These are phyloP conservation scores for Erethizon dorsatum DNA, from an alignment of 2,797 vertebrate species.

Conservation along the genomic window DNA sequence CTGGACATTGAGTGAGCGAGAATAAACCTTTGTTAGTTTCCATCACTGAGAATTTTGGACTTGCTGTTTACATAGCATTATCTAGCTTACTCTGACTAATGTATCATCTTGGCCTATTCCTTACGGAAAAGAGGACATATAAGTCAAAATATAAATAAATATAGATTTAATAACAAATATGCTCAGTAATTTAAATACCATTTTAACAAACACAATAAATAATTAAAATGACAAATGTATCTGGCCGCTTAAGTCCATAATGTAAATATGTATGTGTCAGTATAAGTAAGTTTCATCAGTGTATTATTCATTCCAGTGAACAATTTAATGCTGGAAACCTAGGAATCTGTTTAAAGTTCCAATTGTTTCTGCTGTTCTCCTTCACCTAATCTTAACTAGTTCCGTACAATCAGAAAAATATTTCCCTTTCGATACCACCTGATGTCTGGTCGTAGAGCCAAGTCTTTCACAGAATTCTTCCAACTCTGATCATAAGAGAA, in stretches of 20 bases:
- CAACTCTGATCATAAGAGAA: neutral
- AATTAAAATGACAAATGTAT: neutral
- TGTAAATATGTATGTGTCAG: neutral
- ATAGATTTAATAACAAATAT: neutral
- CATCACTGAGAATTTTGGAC: neutral
- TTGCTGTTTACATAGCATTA: neutral
- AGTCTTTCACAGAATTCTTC: neutral
- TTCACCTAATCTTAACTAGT: neutral
- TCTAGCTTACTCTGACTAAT: neutral
- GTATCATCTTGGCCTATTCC: neutral
- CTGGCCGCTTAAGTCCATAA: conserved; percentile 37
- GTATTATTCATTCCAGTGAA: neutral
- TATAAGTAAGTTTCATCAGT: neutral
- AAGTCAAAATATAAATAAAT: neutral
- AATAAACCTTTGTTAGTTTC: neutral
- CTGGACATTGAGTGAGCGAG: neutral
- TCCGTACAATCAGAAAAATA: neutral
- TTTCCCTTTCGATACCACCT: neutral
- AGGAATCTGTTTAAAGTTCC: neutral
- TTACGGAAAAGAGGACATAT: neutral
- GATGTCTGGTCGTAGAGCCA: neutral
- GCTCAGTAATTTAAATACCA: neutral
- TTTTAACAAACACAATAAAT: conserved; percentile 28
- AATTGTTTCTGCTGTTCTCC: neutral
- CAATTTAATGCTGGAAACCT: conserved; percentile 14